Conservation (phyloP, 2,888 invertebrate genomes). For the Crioceris asparagi region DNA sequence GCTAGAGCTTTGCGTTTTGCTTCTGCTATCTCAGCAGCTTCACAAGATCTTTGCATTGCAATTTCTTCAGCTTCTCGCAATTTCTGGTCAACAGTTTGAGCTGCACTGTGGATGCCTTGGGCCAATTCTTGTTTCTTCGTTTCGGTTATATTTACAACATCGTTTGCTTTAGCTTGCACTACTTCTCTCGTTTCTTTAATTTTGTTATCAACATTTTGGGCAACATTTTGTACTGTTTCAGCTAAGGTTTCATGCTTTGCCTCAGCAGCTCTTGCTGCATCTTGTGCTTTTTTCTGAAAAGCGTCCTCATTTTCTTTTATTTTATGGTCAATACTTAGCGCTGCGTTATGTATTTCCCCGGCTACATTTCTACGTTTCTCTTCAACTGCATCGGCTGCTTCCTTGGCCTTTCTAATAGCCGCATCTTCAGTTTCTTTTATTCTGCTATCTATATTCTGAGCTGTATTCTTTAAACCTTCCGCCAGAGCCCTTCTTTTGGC, state of each 20-base stretch:
- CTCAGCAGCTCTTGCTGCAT: conserved; percentile 15
- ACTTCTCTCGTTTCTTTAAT: conserved; percentile 17
- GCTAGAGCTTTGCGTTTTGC: conserved; percentile 13
- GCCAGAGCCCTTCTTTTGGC: conserved; percentile 44
- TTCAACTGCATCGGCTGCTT: conserved; percentile 16
- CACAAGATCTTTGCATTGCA: conserved; percentile 14
- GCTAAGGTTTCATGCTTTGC: conserved; percentile 13
- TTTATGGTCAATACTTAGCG: conserved; percentile 6
- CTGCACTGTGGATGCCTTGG: conserved; percentile 11
- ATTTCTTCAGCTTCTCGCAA: conserved; percentile 25
- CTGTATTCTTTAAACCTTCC: conserved; percentile 24
- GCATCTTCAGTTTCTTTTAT: conserved; percentile 42
- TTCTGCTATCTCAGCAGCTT: conserved; percentile 15
- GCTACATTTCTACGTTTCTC: conserved; percentile 6
- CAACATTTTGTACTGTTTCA: conserved; percentile 7
- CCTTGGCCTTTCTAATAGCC: conserved; percentile 14
- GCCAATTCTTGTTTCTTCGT: conserved; percentile 13
- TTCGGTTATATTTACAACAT: conserved; percentile 10
- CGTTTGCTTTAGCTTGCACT: conserved; percentile 13
- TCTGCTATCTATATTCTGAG: conserved; percentile 33
- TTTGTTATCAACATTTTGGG: conserved; percentile 11
- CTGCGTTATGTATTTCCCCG: conserved; percentile 13
- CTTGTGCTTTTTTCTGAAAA: conserved; percentile 14
- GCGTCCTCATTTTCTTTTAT: conserved; percentile 10
- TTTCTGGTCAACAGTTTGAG: conserved; percentile 46